A percentile compares a stretch with the other conserved stretches of the same genome.
phyloP scores from a whole-genome alignment of 2,113 vertebrate species.

The Hoplias malabaricus region DNA sequence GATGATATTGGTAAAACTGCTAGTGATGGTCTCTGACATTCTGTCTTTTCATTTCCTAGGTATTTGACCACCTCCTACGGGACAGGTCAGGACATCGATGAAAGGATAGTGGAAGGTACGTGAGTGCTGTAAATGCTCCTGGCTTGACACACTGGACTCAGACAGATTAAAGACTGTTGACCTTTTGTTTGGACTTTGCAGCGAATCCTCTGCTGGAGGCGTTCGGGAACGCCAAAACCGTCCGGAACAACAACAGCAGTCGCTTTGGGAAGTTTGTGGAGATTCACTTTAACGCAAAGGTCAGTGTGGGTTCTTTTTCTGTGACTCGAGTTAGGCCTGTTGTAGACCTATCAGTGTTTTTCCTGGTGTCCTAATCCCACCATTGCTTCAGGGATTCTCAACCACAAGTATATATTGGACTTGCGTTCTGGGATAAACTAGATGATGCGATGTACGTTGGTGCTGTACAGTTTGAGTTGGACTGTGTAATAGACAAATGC shows the following conservation, averaged over 20 bases:
- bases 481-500: no score
- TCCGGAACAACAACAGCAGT: conserved; percentile 98
- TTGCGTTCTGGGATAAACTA: no score
- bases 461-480: no score
- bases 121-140: conserved; percentile 13
- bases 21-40: not conserved
- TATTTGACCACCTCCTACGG: conserved; percentile 95
- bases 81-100: conserved; percentile 95
- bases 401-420: no score
- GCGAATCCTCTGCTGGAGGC: conserved; percentile 94
- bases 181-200: conserved; percentile 53
- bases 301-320: conserved; percentile 49
- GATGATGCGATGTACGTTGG: no score
- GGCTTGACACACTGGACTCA: not conserved
- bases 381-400: no score
- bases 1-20: not conserved
- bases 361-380: no score
- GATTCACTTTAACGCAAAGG: conserved; percentile 98
- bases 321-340: not conserved
- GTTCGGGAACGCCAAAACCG: conserved; percentile 97
- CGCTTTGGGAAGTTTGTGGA: conserved; percentile 98
- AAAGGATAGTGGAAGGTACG: conserved; percentile 95
- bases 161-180: not conserved
- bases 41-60: conserved; percentile 61
- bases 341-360: no score